Evolutionary conservation across 1,140 invertebrate species (phyloP), one percentile per base, ranked within the genome.

Genomic region (Bombus consobrinus): DNA sequence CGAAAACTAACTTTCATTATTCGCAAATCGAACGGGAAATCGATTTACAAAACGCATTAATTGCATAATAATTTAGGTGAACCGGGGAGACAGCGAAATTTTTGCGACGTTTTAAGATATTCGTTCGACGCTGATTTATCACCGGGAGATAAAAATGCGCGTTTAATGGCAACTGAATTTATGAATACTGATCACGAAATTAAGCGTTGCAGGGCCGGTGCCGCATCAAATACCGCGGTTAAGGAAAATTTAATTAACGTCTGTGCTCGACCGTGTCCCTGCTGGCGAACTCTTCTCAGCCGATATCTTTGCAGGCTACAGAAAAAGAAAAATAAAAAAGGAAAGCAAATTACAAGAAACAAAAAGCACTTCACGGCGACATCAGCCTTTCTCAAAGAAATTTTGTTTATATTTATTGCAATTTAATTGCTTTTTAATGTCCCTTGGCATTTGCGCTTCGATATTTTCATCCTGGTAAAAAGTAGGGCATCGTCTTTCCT

Each of bases 161-260:
- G 74, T 83, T 83, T 83, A 83, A 83, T 77, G 69, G 74, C 47
- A 68, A 39, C 82, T 43, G 82, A 83, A 83, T 83, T 83, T 83
- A 83, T 83, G 82, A 83, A 83, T 83, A 78, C 82, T 83, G 74
- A 83, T 83, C 64, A 47, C 37, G 64, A 68, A 83, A 77, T 83
- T 83, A 83, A 77, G 64, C 74, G 64, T 69, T 43, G n/a, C 62
- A n/a, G 34, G 37, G 37, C 15, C 28, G 43, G 47, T 57, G 57
- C 28, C 57, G 73, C 72, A 37, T 77, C 41, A 64, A 64, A 82
- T 75, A 82, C 34, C 81, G 80, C 39, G 57, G 47, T 78, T 83
- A 78, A 83, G 64, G n/a, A 32, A 83, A 83, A 83, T 77, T 83
- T 78, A 83, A 83, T 83, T 83, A 83, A 71, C 64, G 82, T 34